Evolutionary conservation across 2,797 vertebrate species (phyloP).

Genomic region (Selene dorsalis): DNA sequence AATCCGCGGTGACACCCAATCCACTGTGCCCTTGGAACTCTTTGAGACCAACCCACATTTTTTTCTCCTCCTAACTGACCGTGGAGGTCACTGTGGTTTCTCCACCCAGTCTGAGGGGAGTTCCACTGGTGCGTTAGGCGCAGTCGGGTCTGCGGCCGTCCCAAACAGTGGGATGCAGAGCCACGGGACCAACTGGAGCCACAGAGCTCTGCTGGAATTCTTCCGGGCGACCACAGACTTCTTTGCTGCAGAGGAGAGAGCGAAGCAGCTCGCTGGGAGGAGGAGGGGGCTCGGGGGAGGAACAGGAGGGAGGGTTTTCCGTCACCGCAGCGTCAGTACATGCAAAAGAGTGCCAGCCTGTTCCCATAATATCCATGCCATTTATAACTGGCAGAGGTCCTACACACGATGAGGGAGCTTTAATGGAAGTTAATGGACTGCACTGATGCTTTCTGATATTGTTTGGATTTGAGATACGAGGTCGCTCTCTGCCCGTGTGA

Average conservation of each 20-base stretch:
- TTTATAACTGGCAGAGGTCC: conserved; percentile 89
- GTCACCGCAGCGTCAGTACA: conserved; percentile 84
- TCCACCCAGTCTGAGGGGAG: conserved; percentile 67
- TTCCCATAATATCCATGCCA: conserved; percentile 88
- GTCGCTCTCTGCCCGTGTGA: conserved; percentile 7
- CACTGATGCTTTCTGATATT: conserved; percentile 13
- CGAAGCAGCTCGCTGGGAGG: conserved; percentile 80
- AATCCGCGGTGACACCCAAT: conserved; percentile 79
- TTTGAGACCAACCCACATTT: conserved; percentile 90
- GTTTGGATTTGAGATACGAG: conserved; percentile 23
- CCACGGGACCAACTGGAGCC: conserved; percentile 81
- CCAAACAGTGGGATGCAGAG: conserved; percentile 30
- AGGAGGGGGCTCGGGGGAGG: conserved; percentile 79
- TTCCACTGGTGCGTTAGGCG: conserved; percentile 8
- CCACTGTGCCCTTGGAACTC: conserved; percentile 85
- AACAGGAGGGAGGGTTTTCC: conserved; percentile 73
- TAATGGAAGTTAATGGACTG: conserved; percentile 41
- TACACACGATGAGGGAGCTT: conserved; percentile 84
- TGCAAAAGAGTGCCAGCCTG: conserved; percentile 84
- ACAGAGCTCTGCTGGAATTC: conserved; percentile 86
- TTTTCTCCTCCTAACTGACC: conserved; percentile 85
- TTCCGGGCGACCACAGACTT: conserved; percentile 88
- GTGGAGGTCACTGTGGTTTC: conserved; percentile 88
- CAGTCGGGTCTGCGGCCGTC: neutral
- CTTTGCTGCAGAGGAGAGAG: conserved; percentile 85